phyloP scores from a whole-genome alignment of 1,140 invertebrate genomes.

The Drosophila sucinea region DNA sequence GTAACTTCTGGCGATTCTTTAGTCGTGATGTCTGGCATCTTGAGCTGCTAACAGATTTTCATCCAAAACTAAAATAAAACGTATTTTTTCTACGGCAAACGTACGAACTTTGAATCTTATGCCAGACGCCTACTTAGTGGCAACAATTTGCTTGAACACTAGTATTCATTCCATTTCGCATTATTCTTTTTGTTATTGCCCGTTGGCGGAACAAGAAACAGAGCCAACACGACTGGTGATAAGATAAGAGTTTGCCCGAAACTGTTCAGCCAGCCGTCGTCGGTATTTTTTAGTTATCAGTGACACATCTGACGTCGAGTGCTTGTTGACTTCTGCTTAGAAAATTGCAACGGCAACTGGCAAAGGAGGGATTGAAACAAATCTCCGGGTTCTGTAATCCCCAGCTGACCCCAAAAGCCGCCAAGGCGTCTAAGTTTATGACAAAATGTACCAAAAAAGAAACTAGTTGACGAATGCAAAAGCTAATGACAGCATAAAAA shows the following conservation, averaged over 20 bases:
- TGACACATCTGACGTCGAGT: slow-evolving; percentile 29
- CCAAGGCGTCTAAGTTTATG: background rate
- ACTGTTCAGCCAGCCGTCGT: slow-evolving; percentile 8
- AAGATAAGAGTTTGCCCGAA: slow-evolving; percentile 58
- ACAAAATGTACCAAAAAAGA: slow-evolving; percentile 1
- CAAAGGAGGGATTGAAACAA: slow-evolving; percentile 17
- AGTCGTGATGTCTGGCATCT: slow-evolving; percentile 43
- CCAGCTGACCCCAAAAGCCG: slow-evolving; percentile 28
- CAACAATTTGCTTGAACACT: slow-evolving; percentile 42
- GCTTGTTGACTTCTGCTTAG: slow-evolving; percentile 12
- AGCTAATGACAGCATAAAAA: slow-evolving; percentile 9
- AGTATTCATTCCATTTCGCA: background rate
- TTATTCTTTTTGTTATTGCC: slow-evolving; percentile 14
- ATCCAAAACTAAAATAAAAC: slow-evolving; percentile 41
- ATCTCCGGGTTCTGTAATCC: slow-evolving; percentile 17
- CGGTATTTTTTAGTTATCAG: slow-evolving; percentile 31
- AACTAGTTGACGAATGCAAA: slow-evolving; percentile 16
- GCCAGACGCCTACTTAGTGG: slow-evolving; percentile 56
- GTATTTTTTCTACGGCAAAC: slow-evolving; percentile 21
- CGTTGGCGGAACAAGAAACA: slow-evolving; percentile 55
- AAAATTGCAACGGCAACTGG: slow-evolving; percentile 14
- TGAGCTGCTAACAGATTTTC: slow-evolving; percentile 29
- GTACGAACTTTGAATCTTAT: slow-evolving; percentile 57
- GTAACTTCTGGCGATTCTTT: slow-evolving; percentile 35
- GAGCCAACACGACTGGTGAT: slow-evolving; percentile 41